Base-by-base conservation (phyloP, 2,888 invertebrate species). In the Chydorus sphaericus region DNA sequence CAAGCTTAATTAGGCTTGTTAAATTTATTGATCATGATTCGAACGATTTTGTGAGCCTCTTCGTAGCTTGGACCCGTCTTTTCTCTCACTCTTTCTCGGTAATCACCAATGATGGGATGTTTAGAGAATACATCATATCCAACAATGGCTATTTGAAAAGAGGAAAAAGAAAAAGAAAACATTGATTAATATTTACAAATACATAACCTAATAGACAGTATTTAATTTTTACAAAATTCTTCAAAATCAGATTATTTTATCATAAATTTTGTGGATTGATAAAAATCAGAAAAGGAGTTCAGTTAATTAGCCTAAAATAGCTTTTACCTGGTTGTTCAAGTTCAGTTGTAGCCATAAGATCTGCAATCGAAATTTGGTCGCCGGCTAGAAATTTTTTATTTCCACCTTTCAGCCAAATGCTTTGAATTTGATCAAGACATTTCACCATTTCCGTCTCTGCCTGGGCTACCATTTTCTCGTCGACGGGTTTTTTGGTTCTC, bases 271-370 rank as follows among this genome's bases (percentile, higher is more conserved):
- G n/a, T n/a, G n/a, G n/a, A n/a, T n/a, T n/a, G n/a, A n/a, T n/a
- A n/a, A n/a, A n/a, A n/a, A 16, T 2, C n/a, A 2, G 18, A 20
- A 3, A 2, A 11, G 16, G 14, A 48, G 11, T 18, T 3, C 14
- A 2, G 11, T 2, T 48, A n/a, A 2, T 16, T 3, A 18, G 14
- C 2, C 16, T 11, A 14, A 33, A 33, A 33, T 33, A n/a, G 3
- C 3, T 11, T 76, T 73, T 68, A 84, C 85, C 75, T 36, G 82
- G 80, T 68, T 88, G 86, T 68, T 86, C 85, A 54, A 88, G 67
- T 73, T 86, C 87, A 63, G 82, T 82, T 2, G 80, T 80, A 1
- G 82, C 85, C 61, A 85, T 72, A 56, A 88, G 68, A 68, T 88
- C 88, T 1, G 87, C 85, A 2, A 81, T 78, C 1, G 80, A 78